Conservation (phyloP, 2,797 vertebrate species). For the Rhadinocentrus ornatus region DNA sequence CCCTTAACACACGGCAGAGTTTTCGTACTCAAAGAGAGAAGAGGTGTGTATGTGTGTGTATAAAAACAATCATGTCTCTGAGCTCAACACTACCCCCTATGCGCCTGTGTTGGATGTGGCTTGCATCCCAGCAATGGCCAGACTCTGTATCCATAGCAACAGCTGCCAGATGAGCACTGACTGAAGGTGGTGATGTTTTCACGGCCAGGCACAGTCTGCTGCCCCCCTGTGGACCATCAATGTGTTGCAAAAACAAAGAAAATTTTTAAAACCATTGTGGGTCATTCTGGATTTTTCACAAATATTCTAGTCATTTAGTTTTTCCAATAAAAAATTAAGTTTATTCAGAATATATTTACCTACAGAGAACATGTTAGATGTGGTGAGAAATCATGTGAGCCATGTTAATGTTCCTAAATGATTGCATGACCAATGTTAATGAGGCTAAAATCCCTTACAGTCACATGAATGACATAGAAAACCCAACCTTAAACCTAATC, state of each 20-base stretch:
- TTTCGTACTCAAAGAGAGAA: conserved; percentile 28
- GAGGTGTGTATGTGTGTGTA: conserved; percentile 33
- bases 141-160: conserved; percentile 82
- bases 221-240: conserved; percentile 74
- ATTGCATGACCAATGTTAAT: too few species aligned
- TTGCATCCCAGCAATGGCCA: conserved; percentile 70
- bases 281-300: neutral
- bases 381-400: too few species aligned
- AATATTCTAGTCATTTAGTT: neutral
- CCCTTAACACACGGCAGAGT: conserved; percentile 12
- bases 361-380: too few species aligned
- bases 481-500: too few species aligned
- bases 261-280: neutral
- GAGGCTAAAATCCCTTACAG: too few species aligned
- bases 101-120: conserved; percentile 57
- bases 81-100: conserved; percentile 79
- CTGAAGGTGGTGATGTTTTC: conserved; percentile 36
- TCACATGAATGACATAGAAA: too few species aligned
- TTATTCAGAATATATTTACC: neutral
- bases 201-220: conserved; percentile 61
- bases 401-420: too few species aligned
- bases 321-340: too few species aligned
- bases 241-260: conserved; percentile 70
- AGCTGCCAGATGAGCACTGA: conserved; percentile 65
- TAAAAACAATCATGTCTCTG: conserved; percentile 44